Conservation (phyloP, 2,797 vertebrate species). For the Pipistrellus pipistrellus region DNA sequence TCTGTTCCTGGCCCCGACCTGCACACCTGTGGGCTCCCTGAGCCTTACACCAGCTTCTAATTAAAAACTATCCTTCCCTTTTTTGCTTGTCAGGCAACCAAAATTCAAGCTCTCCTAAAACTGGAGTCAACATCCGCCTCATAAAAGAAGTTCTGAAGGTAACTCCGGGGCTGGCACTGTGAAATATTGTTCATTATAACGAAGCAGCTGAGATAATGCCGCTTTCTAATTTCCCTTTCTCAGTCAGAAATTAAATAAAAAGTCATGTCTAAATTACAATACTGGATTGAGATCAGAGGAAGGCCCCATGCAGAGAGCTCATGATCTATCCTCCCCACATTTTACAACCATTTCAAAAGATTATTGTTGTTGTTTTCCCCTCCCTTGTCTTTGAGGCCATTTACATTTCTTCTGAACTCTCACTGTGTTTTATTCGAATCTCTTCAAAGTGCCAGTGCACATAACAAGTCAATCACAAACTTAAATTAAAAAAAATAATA, state of each 20-base stretch:
- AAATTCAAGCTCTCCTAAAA: constrained; percentile 78
- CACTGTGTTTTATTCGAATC: constrained; percentile 89
- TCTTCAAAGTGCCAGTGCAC: constrained; percentile 90
- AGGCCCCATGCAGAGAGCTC: constrained; percentile 90
- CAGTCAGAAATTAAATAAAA: constrained; percentile 93
- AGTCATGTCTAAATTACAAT: constrained; percentile 92
- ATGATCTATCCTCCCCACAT: constrained; percentile 89
- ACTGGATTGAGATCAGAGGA: constrained; percentile 90
- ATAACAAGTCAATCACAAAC: constrained; percentile 90
- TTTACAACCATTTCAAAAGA: constrained; percentile 90
- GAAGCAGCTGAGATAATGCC: constrained; percentile 90
- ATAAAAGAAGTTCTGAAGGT: constrained; percentile 90
- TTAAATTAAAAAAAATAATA: constrained; percentile 89
- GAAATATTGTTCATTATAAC: constrained; percentile 92
- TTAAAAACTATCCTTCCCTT: constrained; percentile 80
- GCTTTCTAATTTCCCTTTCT: constrained; percentile 92
- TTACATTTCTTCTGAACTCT: constrained; percentile 91
- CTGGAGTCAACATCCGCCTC: constrained; percentile 85
- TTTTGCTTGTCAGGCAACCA: constrained; percentile 78
- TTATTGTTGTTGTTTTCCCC: constrained; percentile 82
- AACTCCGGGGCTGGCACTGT: constrained; percentile 88
- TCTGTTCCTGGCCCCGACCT: constrained; percentile 56
- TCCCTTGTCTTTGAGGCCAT: constrained; percentile 89
- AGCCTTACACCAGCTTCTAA: constrained; percentile 75
- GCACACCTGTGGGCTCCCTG: constrained; percentile 47